Base-by-base conservation (phyloP, 2,797 vertebrate species). In the Chelon labrosus region DNA sequence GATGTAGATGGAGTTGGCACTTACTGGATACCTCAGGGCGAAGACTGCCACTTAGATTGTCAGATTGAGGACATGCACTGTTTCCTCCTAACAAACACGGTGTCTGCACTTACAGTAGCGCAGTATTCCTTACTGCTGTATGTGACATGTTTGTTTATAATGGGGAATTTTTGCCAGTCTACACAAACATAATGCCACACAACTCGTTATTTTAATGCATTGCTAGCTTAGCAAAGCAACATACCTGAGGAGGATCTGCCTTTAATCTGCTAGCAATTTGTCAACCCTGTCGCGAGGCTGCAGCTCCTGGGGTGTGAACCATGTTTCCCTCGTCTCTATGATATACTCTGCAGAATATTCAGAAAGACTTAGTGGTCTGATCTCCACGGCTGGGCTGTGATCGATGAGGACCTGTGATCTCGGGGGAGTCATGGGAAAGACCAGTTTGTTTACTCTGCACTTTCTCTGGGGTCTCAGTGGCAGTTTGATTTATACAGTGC, bases 391-490 rank as follows among this genome's bases (percentile, higher is more conserved):
- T 22, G 31, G 77, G 27, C 67, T 60, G 74, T 93, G 93, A 94
- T 94, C 89, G 83, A 94, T 93, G 91, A 92, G 82, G 84, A 79
- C 62, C 86, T 63, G 76, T 20, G 13, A 73, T 86, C 90, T 74
- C 86, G 9, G 41, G 87, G 85, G 88, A 92, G 85, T 83, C 85
- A 74, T 93, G 92, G 89, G 91, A 94, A 92, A 86, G 84, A 81
- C 80, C 78, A 39, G 83, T 89, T 90, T 94, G 94, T 94, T 94
- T 94, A 94, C 89, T 85, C 89, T 91, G 93, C 91, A 93, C 89
- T 94, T 94, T 93, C 92, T 91, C 86, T 19, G 2, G 71, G 88
- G 83, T 85, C 79, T 66, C 72, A 25, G 75, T 90, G 90, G 86
- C 92, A 93, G 85, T 80, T 90, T 94, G 93, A 94, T 94, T 94